A percentile compares a stretch with the other conserved stretches of the same genome.
Evolutionary conservation across 2,797 vertebrate genomes (phyloP).

Genomic region (Hylomyscus alleni): DNA sequence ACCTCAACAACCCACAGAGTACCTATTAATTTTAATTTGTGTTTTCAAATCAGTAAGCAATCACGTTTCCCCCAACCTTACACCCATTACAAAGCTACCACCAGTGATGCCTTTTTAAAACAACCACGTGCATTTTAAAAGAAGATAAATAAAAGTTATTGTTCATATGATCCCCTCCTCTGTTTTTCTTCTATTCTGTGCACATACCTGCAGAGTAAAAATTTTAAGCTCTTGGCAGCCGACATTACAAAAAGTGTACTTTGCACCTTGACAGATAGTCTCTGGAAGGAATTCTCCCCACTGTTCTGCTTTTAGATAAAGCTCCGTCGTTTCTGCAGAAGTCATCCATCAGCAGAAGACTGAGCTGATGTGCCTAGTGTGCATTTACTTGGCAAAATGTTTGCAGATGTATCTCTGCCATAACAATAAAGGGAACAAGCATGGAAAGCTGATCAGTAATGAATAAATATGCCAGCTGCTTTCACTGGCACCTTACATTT

Average conservation of each 20-base stretch:
- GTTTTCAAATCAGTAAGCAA: neutral
- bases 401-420: slow-evolving; percentile 54
- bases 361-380: neutral
- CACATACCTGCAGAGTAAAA: neutral
- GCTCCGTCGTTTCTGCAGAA: neutral
- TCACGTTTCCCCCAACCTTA: neutral
- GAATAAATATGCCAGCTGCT: slow-evolving; percentile 31
- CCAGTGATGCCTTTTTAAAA: neutral
- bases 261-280: neutral
- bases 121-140: neutral
- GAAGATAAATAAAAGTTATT: neutral
- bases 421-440: slow-evolving; percentile 57
- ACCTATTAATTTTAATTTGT: neutral
- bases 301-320: too few species aligned
- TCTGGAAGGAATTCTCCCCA: neutral
- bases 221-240: neutral
- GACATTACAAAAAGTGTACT: neutral
- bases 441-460: slow-evolving; percentile 10
- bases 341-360: neutral
- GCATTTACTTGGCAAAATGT: slow-evolving; percentile 57
- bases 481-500: neutral
- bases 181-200: neutral
- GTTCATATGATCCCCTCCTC: neutral
- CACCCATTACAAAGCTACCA: neutral
- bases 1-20: neutral